These are phyloP conservation scores for Xestia ashworthii DNA, from an alignment of 2,888 invertebrate species.

Conservation along the genomic window DNA sequence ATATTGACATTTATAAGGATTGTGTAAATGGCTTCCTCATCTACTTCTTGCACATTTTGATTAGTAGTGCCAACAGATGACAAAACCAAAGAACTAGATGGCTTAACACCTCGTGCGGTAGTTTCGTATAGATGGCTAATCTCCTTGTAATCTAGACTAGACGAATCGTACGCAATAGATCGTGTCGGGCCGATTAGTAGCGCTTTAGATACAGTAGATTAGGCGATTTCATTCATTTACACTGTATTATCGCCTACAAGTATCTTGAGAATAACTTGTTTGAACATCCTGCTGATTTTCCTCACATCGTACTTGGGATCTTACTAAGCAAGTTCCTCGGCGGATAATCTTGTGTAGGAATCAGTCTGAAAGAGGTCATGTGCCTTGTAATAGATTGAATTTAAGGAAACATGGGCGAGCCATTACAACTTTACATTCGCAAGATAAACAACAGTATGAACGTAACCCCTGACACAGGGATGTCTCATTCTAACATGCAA, in stretches of 20 bases:
- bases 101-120: constrained; percentile 11
- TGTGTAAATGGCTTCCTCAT: not conserved
- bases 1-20: not conserved
- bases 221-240: constrained; percentile 52
- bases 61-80: constrained; percentile 8
- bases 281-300: constrained; percentile 35
- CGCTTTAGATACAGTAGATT: constrained; percentile 56
- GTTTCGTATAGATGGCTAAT: constrained; percentile 24
- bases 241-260: constrained; percentile 29
- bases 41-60: not conserved
- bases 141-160: constrained; percentile 47
- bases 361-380: constrained; percentile 14
- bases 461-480: not conserved
- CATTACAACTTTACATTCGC: constrained; percentile 9
- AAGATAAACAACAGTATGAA: constrained; percentile 14
- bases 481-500: constrained; percentile 7
- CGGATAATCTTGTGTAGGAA: constrained; percentile 38
- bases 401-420: constrained; percentile 4
- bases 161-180: constrained; percentile 49
- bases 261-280: constrained; percentile 30
- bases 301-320: constrained; percentile 13
- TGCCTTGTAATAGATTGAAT: not conserved
- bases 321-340: not conserved
- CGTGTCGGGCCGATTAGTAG: constrained; percentile 49
- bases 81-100: constrained; percentile 8